These are phyloP conservation scores for Nesospiza acunhae DNA, from an alignment of 2,113 vertebrate species.

Conservation along the genomic window DNA sequence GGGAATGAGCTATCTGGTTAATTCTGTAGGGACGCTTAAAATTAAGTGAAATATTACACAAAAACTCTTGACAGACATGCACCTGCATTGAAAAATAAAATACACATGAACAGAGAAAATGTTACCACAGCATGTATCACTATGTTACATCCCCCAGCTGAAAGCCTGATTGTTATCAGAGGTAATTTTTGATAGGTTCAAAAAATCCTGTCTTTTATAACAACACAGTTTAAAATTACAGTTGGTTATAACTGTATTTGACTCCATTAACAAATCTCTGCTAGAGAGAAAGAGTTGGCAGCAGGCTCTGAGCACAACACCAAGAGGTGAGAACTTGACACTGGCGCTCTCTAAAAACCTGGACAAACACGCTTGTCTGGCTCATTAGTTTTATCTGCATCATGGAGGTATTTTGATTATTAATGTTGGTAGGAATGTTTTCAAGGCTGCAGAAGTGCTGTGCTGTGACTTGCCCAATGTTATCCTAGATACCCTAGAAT, in stretches of 20 bases:
- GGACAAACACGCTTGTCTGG: conserved; percentile 5
- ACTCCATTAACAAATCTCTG: background rate
- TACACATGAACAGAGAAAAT: rapidly evolving
- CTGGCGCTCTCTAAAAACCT: background rate
- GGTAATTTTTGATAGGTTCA: background rate
- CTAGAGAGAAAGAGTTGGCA: background rate
- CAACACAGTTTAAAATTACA: background rate
- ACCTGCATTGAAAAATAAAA: background rate
- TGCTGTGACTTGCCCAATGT: conserved; percentile 14
- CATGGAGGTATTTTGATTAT: conserved; percentile 24
- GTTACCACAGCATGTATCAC: background rate
- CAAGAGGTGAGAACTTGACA: background rate
- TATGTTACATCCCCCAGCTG: rapidly evolving
- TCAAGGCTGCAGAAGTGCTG: background rate
- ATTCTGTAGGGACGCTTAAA: background rate
- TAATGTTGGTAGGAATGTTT: conserved; percentile 24
- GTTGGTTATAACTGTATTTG: background rate
- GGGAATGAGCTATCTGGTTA: background rate
- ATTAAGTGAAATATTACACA: background rate
- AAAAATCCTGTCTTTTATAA: background rate
- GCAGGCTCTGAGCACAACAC: background rate
- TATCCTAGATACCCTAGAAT: background rate
- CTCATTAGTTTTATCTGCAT: conserved; percentile 45
- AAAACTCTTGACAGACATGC: background rate
- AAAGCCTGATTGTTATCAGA: rapidly evolving